Base-by-base conservation (phyloP, 2,888 invertebrate species). In the Diadromus collaris region DNA sequence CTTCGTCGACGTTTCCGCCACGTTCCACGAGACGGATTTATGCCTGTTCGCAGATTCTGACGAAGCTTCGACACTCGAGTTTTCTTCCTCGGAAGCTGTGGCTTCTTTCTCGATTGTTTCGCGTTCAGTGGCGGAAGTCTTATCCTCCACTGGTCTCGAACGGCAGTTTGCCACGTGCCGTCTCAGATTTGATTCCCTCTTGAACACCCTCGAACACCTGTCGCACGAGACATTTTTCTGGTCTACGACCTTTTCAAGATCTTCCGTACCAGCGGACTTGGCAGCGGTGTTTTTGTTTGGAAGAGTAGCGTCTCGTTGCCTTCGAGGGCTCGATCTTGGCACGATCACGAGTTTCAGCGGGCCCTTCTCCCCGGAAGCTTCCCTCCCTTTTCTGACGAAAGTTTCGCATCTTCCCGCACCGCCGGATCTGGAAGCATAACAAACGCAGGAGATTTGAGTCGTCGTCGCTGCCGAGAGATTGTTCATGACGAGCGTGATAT, bases 361-460 rank as follows among this genome's bases (percentile, higher is more conserved):
- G 48, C 75, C 75, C 63, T 67, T 83, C 56, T 76, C 72, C 38
- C 75, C 48, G 32, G 80, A 77, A 67, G 78, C 32, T 10, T 51
- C 51, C 3, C 7, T 65, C 21, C 24, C 51, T 61, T 58, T 78
- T 71, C 54, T 34, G 41, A 21, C 10, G 16, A 54, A 58, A 7
- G 32, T 64, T 21, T 32, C n/a, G 46, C 44, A 74, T 51, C 51
- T 82, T 81, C 80, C 79, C 79, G 80, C 74, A 58, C 51, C 80
- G 79, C 65, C 73, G 68, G 54, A 87, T 82, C 88, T 88, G 88
- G 73, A 86, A 87, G 86, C 84, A 87, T 82, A 86, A 87, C 79
- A 87, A 84, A 65, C 32, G 83, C 71, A 79, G 78, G 64, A 83
- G 73, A 71, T 83, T 81, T 85, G 77, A 80, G 69, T 81, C 13